These are phyloP conservation scores for Pristis pectinata DNA, from an alignment of 2,797 vertebrate genomes.

Conservation along the genomic window DNA sequence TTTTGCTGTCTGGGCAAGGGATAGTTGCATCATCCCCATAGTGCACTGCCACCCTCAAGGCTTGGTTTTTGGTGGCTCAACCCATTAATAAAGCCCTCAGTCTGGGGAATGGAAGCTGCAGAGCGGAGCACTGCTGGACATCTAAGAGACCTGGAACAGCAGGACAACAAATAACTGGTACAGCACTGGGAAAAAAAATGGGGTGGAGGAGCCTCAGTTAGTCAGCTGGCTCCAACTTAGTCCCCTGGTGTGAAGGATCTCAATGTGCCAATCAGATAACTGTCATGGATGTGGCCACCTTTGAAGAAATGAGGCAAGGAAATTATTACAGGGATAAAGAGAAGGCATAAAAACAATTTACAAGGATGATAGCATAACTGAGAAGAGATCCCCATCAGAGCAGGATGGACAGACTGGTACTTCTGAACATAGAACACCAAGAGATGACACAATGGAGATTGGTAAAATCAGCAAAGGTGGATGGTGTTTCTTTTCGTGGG, in stretches of 20 bases:
- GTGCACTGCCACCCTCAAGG: not conserved
- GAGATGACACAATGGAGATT: no score
- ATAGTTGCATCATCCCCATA: not conserved
- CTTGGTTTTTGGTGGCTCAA: no score
- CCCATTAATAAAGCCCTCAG: not conserved
- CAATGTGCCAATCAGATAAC: not conserved
- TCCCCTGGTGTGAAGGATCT: not conserved
- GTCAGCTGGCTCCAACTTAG: not conserved
- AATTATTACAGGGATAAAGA: not conserved
- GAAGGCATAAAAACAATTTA: no score
- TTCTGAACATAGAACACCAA: no score
- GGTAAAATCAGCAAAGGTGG: no score
- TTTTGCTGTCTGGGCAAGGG: not conserved
- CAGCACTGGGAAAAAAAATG: not conserved
- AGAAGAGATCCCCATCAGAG: no score
- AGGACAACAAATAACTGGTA: not conserved
- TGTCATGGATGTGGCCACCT: not conserved
- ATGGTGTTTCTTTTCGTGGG: no score
- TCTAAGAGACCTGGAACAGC: not conserved
- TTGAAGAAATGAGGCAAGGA: no score
- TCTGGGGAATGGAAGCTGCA: not conserved
- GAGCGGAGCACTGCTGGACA: not conserved
- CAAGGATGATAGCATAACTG: no score
- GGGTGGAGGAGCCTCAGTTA: not conserved
- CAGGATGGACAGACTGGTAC: no score